Base-by-base conservation (phyloP, 1,140 invertebrate genomes). In the Hylaeus anthracinus region DNA sequence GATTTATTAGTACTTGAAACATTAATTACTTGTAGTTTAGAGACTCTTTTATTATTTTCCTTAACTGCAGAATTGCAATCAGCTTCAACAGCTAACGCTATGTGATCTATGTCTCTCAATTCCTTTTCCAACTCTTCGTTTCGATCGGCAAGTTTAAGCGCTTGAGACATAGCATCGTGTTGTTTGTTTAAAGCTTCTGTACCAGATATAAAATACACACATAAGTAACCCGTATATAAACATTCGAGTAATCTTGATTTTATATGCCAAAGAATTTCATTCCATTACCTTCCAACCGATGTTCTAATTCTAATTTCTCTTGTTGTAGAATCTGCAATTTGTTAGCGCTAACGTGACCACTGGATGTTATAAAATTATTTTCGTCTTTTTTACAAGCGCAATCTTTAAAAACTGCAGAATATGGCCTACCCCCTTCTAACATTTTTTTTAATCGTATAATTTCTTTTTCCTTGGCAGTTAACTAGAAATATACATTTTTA, bases 151-250 rank as follows among this genome's bases (percentile, higher is more conserved):
- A 96, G 93, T 90, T 94, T 94, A 65, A 96, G 90, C 48, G 96
- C 96, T 88, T 95, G 92, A 39, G 95, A 91, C 96, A 96, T 96
- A 14, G 96, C 96, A 90, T 96, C 96, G 90, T 96, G 96, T 90
- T 96, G 96, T 87, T 96, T 96, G 79, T 94, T 93, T 76, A 96
- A 86, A 48, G 94, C 93, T 56, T 96, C 95, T 91, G 83, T 72
- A 89, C 65, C 71, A 10, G 15, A 61, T 6, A 80, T 70, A 61
- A 12, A 55, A 48, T 41, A 79, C 12, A 51, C 1, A 15, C 12
- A 9, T 56, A 45, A 56, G 64, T 26, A 72, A 26, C 45, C 45
- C 8, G 9, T 6, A 60, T 69, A 14, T 37, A 3, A 15, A 14
- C 43, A 14, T 63, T 2, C 8, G 10, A 53, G 2, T 53, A 53